Evolutionary conservation across 2,113 vertebrate genomes (phyloP).

Genomic region (Nibea albiflora): DNA sequence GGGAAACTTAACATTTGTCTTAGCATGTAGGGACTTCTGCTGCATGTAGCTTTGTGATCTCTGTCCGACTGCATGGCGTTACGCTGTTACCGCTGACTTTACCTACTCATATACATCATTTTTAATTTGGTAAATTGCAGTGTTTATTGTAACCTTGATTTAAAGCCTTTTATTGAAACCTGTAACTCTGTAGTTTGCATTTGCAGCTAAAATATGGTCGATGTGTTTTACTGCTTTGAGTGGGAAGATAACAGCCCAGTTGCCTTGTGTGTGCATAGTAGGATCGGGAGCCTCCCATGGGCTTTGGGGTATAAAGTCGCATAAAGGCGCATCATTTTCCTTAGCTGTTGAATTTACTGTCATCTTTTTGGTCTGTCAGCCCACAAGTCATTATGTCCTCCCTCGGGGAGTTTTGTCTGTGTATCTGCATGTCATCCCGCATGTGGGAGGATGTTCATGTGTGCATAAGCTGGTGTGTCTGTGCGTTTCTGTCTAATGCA

Average conservation of each 20-base stretch:
- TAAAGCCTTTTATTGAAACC: slow-evolving; percentile 15
- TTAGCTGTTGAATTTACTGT: slow-evolving; percentile 54
- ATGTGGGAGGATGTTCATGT: slow-evolving; percentile 44
- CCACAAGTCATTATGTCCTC: slow-evolving; percentile 53
- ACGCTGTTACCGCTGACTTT: slow-evolving; percentile 29
- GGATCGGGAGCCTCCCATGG: slow-evolving; percentile 45
- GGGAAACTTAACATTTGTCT: slow-evolving; percentile 44
- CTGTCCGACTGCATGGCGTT: slow-evolving; percentile 43
- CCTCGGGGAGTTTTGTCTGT: slow-evolving; percentile 53
- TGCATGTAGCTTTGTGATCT: slow-evolving; percentile 32
- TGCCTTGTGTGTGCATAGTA: slow-evolving; percentile 46
- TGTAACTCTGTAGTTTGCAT: slow-evolving; percentile 31
- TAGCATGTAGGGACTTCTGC: slow-evolving; percentile 26
- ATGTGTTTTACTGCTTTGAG: slow-evolving; percentile 37
- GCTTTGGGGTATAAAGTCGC: slow-evolving; percentile 52
- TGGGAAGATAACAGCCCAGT: slow-evolving; percentile 25
- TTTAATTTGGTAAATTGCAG: slow-evolving; percentile 5
- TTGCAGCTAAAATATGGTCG: slow-evolving; percentile 28
- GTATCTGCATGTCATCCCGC: slow-evolving; percentile 38
- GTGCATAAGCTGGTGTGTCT: slow-evolving; percentile 39
- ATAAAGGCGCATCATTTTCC: slow-evolving; percentile 37
- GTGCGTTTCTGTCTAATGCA: slow-evolving; percentile 47
- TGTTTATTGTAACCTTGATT: slow-evolving; percentile 34
- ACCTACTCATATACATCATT: slow-evolving; percentile 9
- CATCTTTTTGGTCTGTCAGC: slow-evolving; percentile 47